Conservation (phyloP, 2,113 vertebrate genomes). For the Mungos mungo region DNA sequence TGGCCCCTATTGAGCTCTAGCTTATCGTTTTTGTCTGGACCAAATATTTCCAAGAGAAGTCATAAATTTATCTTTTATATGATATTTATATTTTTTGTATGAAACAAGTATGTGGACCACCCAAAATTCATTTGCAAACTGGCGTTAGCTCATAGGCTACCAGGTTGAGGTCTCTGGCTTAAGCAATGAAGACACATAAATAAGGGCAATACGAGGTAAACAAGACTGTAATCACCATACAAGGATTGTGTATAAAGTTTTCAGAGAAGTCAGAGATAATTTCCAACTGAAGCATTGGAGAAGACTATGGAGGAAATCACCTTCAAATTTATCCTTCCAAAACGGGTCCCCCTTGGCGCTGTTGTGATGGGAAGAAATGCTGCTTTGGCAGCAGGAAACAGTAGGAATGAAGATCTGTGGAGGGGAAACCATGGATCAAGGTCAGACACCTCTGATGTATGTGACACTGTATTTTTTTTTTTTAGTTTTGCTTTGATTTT, state of each 20-base stretch:
- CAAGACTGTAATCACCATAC: neutral
- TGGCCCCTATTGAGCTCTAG: neutral
- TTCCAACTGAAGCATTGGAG: neutral
- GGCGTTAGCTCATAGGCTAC: neutral
- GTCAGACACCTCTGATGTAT: neutral
- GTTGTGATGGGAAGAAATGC: neutral
- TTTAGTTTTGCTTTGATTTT: neutral
- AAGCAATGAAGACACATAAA: neutral
- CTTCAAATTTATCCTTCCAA: neutral
- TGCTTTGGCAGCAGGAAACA: neutral
- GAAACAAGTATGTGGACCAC: neutral
- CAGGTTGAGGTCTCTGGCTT: neutral
- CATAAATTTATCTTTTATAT: neutral
- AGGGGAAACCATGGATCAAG: neutral
- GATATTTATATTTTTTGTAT: neutral
- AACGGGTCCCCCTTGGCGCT: neutral
- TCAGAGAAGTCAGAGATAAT: neutral
- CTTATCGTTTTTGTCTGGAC: neutral
- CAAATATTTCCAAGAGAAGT: neutral
- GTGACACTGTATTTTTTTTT: neutral
- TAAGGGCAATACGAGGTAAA: neutral
- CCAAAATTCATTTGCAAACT: neutral
- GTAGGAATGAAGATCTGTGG: neutral
- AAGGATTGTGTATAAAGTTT: neutral
- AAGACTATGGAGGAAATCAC: neutral